These are phyloP conservation scores for Chaetorhynchus papuensis DNA, from an alignment of 2,113 vertebrate species.

Conservation along the genomic window DNA sequence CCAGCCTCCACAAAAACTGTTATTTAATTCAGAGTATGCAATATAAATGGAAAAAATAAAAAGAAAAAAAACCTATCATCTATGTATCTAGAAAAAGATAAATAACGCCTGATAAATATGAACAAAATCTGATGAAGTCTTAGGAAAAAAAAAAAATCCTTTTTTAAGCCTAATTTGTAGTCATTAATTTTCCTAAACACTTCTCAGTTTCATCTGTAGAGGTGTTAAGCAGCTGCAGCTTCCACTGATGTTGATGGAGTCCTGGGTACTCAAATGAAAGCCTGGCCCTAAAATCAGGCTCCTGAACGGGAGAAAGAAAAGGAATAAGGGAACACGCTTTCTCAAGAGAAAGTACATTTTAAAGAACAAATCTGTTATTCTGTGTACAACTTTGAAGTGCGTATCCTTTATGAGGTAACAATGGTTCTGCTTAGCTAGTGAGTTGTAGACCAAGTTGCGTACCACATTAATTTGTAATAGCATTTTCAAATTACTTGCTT, in stretches of 20 bases:
- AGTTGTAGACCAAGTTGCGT: neutral
- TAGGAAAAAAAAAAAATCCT: neutral
- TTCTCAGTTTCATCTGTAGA: neutral
- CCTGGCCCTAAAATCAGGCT: neutral
- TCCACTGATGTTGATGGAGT: neutral
- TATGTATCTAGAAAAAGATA: neutral
- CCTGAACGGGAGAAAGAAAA: neutral
- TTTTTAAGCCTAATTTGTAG: neutral
- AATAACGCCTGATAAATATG: neutral
- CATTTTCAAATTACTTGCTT: neutral
- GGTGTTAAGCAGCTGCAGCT: neutral
- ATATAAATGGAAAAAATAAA: neutral
- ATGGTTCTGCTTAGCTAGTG: neutral
- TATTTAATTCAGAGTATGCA: neutral
- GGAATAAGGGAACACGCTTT: neutral
- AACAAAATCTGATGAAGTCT: neutral
- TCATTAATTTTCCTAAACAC: neutral
- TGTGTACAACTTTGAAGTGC: neutral
- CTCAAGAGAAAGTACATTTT: neutral
- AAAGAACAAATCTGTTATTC: neutral
- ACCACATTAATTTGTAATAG: neutral
- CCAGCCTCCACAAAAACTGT: constrained; percentile 22
- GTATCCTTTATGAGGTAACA: neutral
- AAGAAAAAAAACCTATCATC: neutral
- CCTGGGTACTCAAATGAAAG: neutral